These are phyloP conservation scores for Yponomeuta malinellus DNA, from an alignment of 2,888 invertebrate genomes.

Conservation along the genomic window DNA sequence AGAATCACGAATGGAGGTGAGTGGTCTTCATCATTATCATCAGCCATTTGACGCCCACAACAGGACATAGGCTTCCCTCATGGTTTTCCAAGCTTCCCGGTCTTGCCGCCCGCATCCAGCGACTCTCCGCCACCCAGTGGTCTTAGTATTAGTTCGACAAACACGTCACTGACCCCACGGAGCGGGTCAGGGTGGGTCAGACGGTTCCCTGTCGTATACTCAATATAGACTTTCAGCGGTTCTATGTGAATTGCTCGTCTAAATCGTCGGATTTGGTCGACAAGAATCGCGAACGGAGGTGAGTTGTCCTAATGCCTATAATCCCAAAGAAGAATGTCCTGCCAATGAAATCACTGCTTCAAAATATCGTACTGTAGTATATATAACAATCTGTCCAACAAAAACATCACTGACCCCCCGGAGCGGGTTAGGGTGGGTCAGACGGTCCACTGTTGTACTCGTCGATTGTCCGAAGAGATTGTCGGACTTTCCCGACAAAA, in stretches of 20 bases:
- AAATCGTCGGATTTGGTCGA: slow-evolving; percentile 94
- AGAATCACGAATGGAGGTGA: slow-evolving; percentile 91
- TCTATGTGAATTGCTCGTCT: slow-evolving; percentile 94
- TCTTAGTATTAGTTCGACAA: slow-evolving; percentile 80
- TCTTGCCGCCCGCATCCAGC: too few relatives aligned
- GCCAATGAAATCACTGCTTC: too few relatives aligned
- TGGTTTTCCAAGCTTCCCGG: too few relatives aligned
- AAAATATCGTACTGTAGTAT: too few relatives aligned
- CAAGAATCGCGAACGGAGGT: slow-evolving; percentile 92
- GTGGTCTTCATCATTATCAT: slow-evolving; percentile 19
- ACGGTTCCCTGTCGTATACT: slow-evolving; percentile 91
- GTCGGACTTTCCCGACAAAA: slow-evolving; percentile 92
- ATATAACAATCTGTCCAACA: too few relatives aligned
- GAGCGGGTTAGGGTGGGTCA: slow-evolving; percentile 91
- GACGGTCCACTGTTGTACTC: slow-evolving; percentile 92
- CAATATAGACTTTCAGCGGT: slow-evolving; percentile 97
- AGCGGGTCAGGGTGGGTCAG: slow-evolving; percentile 90
- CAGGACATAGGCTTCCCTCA: too few relatives aligned
- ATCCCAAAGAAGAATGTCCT: neutral
- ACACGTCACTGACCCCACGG: slow-evolving; percentile 94
- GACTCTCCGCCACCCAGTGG: too few relatives aligned
- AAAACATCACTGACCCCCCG: slow-evolving; percentile 90
- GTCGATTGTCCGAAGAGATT: slow-evolving; percentile 84
- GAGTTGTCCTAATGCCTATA: slow-evolving; percentile 22
- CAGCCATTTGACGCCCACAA: too few relatives aligned